These are phyloP conservation scores for Pedetes capensis DNA, from an alignment of 2,113 vertebrate species.

Conservation along the genomic window DNA sequence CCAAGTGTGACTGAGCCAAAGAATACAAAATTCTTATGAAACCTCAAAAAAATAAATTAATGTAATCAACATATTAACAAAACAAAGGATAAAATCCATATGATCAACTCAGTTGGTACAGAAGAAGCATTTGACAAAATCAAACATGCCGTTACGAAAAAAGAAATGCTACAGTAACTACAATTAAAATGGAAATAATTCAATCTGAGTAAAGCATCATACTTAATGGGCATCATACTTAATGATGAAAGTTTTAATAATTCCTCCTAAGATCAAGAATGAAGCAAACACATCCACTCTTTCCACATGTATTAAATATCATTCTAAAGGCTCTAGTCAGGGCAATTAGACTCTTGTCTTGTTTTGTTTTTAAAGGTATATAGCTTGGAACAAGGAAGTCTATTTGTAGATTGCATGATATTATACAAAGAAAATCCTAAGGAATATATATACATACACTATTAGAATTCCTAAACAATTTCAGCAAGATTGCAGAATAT, in stretches of 20 bases:
- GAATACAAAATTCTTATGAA: not conserved
- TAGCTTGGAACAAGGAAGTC: not conserved
- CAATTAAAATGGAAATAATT: not conserved
- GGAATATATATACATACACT: not conserved
- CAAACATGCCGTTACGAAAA: not conserved
- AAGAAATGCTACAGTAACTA: not conserved
- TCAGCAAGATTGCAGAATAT: not conserved
- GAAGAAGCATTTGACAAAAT: not conserved
- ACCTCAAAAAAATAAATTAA: not conserved
- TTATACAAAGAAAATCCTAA: not conserved
- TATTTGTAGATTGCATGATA: not conserved
- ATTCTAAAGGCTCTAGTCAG: not conserved
- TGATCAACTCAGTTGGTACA: not conserved
- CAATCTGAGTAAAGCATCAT: too few relatives aligned
- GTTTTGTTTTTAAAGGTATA: not conserved
- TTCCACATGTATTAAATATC: not conserved
- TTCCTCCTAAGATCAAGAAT: not conserved
- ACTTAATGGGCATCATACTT: too few relatives aligned
- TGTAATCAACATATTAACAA: not conserved
- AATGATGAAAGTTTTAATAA: not conserved
- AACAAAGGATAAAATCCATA: not conserved
- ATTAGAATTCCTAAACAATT: not conserved
- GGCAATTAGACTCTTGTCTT: too few relatives aligned
- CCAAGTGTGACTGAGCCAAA: not conserved
- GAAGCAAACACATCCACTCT: not conserved